Evolutionary conservation across 2,797 vertebrate genomes (phyloP).

Genomic region (Gallinago nigripennis): DNA sequence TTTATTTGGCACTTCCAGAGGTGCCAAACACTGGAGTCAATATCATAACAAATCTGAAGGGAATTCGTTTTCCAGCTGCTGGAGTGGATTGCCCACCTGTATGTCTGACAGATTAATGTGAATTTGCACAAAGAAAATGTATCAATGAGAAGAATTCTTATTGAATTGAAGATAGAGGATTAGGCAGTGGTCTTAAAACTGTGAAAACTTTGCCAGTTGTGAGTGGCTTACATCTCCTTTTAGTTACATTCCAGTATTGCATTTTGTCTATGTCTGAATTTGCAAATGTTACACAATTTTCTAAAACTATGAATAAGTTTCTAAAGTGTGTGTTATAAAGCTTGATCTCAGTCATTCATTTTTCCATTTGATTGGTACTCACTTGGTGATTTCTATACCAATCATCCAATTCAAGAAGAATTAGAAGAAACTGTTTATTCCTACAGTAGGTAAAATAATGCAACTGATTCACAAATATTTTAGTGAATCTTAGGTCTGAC

Average conservation of each 20-base stretch:
- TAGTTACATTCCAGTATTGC: background rate
- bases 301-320: background rate
- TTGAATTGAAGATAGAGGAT: background rate
- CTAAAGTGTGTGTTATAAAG: background rate
- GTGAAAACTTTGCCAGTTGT: background rate
- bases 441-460: background rate
- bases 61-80: background rate
- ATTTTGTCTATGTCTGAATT: background rate
- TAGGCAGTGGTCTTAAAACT: background rate
- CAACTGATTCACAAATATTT: background rate
- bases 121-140: background rate
- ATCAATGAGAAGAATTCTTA: background rate
- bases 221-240: background rate
- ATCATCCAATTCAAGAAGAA: background rate
- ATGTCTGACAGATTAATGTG: background rate
- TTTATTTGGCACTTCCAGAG: background rate
- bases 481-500: background rate
- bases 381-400: background rate
- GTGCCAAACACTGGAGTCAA: background rate
- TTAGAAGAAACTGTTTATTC: background rate
- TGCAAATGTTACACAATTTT: background rate
- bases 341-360: background rate
- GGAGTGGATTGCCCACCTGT: background rate
- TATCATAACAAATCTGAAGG: background rate
- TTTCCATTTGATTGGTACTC: background rate